Conservation (phyloP, 2,888 invertebrate genomes). For the Phoenoteleia sp. region DNA sequence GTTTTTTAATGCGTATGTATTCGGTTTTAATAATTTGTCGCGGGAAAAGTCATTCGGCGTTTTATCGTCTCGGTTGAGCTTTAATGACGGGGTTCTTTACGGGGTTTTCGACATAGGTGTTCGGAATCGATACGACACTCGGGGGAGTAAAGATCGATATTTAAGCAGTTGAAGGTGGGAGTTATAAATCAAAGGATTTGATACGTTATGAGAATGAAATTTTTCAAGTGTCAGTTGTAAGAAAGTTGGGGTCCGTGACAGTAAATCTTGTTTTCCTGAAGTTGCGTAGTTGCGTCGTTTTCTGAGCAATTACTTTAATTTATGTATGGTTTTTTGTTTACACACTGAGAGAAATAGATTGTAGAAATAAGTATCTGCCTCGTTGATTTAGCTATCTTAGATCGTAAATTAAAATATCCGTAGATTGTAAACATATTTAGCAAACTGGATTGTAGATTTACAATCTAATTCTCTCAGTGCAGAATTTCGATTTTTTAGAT, state of each 20-base stretch:
- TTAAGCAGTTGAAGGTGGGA: conserved; percentile 4
- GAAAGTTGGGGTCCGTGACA: conserved; percentile 7
- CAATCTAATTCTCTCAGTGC: too few relatives aligned
- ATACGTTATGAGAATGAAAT: conserved; percentile 24
- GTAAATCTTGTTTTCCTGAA: conserved; percentile 34
- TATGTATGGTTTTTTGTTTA: neutral
- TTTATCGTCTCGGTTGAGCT: neutral
- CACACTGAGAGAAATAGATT: too few relatives aligned
- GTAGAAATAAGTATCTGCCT: too few relatives aligned
- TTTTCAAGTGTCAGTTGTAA: conserved; percentile 35
- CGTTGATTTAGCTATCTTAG: too few relatives aligned
- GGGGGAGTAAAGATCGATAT: conserved; percentile 15
- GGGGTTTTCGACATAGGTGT: neutral
- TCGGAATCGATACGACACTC: neutral
- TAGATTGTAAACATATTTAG: too few relatives aligned
- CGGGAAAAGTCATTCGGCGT: neutral
- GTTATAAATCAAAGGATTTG: conserved; percentile 38
- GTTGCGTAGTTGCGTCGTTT: neutral
- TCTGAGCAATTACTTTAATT: conserved; percentile 1
- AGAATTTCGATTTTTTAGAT: too few relatives aligned
- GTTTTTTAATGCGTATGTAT: too few relatives aligned
- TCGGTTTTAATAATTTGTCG: conserved; percentile 3
- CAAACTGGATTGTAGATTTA: too few relatives aligned
- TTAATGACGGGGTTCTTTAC: too few relatives aligned
- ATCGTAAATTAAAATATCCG: too few relatives aligned